These are phyloP conservation scores for Diploptera punctata DNA, from an alignment of 2,888 invertebrate genomes.

Conservation along the genomic window DNA sequence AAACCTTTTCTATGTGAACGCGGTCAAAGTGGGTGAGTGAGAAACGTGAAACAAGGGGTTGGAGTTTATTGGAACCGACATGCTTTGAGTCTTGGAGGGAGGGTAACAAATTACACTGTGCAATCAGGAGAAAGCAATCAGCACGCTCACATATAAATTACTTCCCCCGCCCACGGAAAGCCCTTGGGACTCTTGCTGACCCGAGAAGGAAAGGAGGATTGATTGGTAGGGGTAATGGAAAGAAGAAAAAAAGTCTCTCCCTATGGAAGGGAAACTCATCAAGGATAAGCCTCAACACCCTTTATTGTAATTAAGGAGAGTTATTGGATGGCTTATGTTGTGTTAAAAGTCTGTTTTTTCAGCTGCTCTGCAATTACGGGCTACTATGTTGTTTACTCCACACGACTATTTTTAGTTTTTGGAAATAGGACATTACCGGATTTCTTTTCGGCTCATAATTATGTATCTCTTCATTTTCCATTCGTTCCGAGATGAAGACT, in stretches of 20 bases:
- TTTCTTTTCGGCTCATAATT: too few species aligned
- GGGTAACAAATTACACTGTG: slow-evolving; percentile 23
- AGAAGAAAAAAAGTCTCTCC: background rate
- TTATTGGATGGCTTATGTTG: background rate
- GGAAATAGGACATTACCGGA: too few species aligned
- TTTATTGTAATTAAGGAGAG: background rate
- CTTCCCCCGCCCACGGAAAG: background rate
- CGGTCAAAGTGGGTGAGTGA: background rate
- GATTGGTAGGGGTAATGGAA: background rate
- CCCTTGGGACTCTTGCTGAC: slow-evolving; percentile 20
- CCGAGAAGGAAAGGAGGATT: background rate
- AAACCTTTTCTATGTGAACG: too few species aligned
- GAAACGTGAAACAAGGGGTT: background rate
- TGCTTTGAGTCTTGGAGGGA: background rate
- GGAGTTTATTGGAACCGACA: background rate
- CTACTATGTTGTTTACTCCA: too few species aligned
- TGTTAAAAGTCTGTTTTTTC: too few species aligned
- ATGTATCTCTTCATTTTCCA: too few species aligned
- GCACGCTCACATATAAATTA: slow-evolving; percentile 22
- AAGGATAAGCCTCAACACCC: background rate
- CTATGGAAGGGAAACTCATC: background rate
- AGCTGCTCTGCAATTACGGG: too few species aligned
- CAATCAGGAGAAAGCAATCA: slow-evolving; percentile 37
- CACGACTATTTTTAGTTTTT: too few species aligned
- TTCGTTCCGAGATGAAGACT: too few species aligned